A percentile compares a stretch with the other conserved stretches of the same genome.
Conservation (phyloP, 23 tunicate genomes). For the Phallusia fumigata region DNA sequence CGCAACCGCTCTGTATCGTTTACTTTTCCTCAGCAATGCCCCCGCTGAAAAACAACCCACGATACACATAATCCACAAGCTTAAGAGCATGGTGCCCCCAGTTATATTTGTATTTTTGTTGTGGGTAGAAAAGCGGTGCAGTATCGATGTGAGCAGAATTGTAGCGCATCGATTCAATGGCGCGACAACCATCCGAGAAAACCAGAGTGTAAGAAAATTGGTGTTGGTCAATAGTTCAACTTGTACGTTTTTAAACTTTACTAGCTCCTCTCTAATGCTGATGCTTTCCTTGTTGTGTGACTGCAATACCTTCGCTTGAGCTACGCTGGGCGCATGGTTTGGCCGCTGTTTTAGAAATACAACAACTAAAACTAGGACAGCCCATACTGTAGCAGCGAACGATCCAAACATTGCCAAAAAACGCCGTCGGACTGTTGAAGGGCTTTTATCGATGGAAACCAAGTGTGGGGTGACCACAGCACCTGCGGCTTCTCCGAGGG, state of each 20-base stretch:
- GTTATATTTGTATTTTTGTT: not conserved
- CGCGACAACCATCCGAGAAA: too few species aligned
- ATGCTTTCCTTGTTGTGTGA: not conserved
- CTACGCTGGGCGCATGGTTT: slow-evolving; percentile 10
- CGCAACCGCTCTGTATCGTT: not conserved
- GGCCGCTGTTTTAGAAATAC: slow-evolving; percentile 3
- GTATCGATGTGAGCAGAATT: slow-evolving; percentile 8
- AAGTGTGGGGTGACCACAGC: too few species aligned
- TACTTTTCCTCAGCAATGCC: not conserved
- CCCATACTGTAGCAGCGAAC: not conserved
- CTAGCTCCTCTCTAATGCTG: not conserved
- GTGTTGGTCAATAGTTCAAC: not conserved
- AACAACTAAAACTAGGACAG: not conserved
- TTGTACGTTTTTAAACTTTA: not conserved
- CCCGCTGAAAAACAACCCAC: not conserved
- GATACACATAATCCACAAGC: not conserved
- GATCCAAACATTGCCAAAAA: not conserved
- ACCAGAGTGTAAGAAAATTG: not conserved
- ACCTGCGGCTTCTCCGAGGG: slow-evolving; percentile 18
- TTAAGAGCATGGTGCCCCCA: not conserved
- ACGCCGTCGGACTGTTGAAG: not conserved
- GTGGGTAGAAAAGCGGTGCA: not conserved
- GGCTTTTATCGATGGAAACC: not conserved
- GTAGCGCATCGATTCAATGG: slow-evolving; percentile 18
- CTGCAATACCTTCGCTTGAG: slow-evolving; percentile 2